phyloP scores from a whole-genome alignment of 2,113 vertebrate genomes.

The Ochotona curzoniae region DNA sequence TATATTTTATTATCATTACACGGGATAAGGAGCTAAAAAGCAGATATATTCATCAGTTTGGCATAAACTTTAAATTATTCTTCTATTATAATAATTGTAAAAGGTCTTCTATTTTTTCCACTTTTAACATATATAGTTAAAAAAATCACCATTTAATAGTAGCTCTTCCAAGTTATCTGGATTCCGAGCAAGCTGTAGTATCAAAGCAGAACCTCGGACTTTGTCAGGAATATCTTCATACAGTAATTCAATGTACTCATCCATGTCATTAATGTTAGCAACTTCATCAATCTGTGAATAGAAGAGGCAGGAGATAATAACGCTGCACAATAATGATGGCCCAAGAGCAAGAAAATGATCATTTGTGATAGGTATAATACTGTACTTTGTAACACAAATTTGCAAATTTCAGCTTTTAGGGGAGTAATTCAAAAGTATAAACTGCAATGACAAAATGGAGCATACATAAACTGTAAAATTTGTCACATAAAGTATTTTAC shows the following conservation, averaged over 20 bases:
- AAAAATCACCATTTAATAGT: conserved; percentile 90
- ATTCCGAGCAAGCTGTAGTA: conserved; percentile 94
- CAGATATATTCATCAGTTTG: no score
- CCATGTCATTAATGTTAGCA: conserved; percentile 93
- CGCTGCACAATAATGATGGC: background rate
- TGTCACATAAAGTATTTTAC: conserved; percentile 42
- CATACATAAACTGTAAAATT: background rate
- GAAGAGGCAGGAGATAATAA: background rate
- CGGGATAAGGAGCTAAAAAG: no score
- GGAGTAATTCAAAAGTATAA: background rate
- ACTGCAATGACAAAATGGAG: background rate
- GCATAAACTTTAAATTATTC: no score
- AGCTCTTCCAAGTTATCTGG: conserved; percentile 96
- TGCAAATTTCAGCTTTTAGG: conserved; percentile 41
- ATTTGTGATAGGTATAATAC: background rate
- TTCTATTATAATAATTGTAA: no score
- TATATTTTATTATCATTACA: no score
- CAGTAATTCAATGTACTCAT: conserved; percentile 95
- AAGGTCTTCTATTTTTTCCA: conserved; percentile 43
- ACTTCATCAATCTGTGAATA: conserved; percentile 93
- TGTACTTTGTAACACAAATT: conserved; percentile 7
- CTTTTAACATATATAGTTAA: conserved; percentile 37
- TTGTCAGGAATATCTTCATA: conserved; percentile 97
- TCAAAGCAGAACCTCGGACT: conserved; percentile 93
- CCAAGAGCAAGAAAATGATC: background rate